Conservation (phyloP, 2,888 invertebrate genomes). For the Agelastica alni region DNA sequence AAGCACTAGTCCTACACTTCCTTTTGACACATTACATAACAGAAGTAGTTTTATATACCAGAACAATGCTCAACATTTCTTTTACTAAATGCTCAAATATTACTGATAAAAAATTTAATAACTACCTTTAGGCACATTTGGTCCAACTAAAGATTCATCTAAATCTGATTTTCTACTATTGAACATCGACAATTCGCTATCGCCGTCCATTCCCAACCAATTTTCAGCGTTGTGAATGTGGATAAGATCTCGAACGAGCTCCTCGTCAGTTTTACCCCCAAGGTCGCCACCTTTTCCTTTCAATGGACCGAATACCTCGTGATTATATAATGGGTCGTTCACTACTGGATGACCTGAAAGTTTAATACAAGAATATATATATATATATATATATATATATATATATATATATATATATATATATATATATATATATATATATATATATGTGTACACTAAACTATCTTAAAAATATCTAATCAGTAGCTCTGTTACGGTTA, state of each 20-base stretch:
- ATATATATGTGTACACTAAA: no score
- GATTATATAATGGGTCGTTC: conserved; percentile 97
- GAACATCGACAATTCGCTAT: conserved; percentile 81
- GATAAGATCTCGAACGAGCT: conserved; percentile 85
- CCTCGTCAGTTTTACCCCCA: conserved; percentile 86
- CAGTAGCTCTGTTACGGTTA: no score
- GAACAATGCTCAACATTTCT: no score
- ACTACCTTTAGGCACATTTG: conserved; percentile 54
- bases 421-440: no score
- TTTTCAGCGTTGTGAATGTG: conserved; percentile 93
- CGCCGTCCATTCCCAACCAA: conserved; percentile 90
- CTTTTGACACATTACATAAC: no score
- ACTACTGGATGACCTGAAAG: conserved; percentile 89
- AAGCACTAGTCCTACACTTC: no score
- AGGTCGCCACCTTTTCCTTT: conserved; percentile 89
- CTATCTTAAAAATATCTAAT: no score
- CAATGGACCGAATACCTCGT: conserved; percentile 90
- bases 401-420: no score
- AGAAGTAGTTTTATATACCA: no score
- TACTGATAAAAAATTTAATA: conserved; percentile 6
- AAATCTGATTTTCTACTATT: conserved; percentile 67
- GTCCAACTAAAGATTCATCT: conserved; percentile 51
- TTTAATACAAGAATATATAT: no score
- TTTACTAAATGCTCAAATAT: no score
- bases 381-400: no score